Evolutionary conservation across 2,888 invertebrate genomes (phyloP), one percentile per base, ranked within the genome.

Genomic region (Mycalesis mineus): DNA sequence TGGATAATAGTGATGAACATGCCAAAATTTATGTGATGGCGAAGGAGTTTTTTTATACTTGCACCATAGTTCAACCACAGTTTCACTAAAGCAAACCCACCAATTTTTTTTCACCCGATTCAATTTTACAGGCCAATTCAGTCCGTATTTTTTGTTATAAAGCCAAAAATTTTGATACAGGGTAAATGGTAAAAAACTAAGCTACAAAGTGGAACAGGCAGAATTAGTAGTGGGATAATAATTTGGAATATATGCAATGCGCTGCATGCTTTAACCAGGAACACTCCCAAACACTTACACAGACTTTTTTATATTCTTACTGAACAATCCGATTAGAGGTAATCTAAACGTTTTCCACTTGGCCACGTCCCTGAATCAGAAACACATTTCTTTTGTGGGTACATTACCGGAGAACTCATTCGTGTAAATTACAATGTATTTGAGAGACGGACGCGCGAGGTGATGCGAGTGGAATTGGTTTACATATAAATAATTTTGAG

Each of bases 221-320:
- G 33, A 47, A 59, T 59, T 57, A 62, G 62, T 58, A 40, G 29
- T 42, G 47, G 29, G 39, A 58, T 48, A 63, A 40, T 22, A 61
- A 61, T 59, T 62, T 59, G 42, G 59, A 62, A 62, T 57, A 55
- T 48, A 47, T 47, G 47, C 47, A 33, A 47, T 57, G 45, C 57
- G 47, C 36, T 55, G 37, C 61, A 61, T 61, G 61, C 61, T 55
- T 22, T 52, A 61, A 48, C 31, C 41, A 44, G 22, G 36, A 49
- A 58, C 66, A 73, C 74, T 74, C 78, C 69, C 72, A 72, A 73
- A 70, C 68, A 69, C 70, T 74, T 84, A 87, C 88, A 81, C 76
- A 58, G 77, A 73, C 69, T 74, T 64, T 74, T 80, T 80, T 71
- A 80, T 74, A 78, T 79, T 85, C 80, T 82, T 82, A 82, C 73